A percentile compares a stretch with the other conserved stretches of the same genome.
Conservation (phyloP, 2,797 vertebrate genomes). For the Gobionotothen gibberifrons region DNA sequence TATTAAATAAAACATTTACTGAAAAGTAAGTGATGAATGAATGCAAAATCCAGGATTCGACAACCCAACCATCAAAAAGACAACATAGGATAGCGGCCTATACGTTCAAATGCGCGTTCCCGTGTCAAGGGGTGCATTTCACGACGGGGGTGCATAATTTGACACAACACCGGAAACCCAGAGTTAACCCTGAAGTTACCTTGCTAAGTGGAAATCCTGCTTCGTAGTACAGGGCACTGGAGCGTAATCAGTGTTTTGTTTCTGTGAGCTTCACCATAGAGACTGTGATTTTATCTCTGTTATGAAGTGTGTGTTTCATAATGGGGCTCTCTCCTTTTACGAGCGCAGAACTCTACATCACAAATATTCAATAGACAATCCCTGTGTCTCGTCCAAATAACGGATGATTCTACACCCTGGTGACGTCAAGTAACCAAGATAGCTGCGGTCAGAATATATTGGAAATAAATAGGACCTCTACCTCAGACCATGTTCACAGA, state of each 20-base stretch:
- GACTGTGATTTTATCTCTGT: constrained; percentile 52
- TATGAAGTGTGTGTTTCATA: constrained; percentile 48
- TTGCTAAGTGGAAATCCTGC: no score
- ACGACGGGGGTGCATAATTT: no score
- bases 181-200: no score
- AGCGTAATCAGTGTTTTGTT: constrained; percentile 14
- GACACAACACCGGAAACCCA: no score
- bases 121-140: no score
- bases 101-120: no score
- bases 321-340: constrained; percentile 39
- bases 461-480: constrained; percentile 22
- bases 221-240: no score
- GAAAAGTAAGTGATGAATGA: no score
- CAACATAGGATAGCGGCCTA: no score
- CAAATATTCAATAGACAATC: constrained; percentile 44
- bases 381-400: constrained; percentile 20
- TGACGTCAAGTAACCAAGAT: constrained; percentile 14
- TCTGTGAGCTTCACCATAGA: constrained; percentile 17
- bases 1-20: no score
- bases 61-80: no score
- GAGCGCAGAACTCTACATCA: constrained; percentile 36
- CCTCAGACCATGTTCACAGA: not conserved
- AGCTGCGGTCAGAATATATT: constrained; percentile 17
- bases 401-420: constrained; percentile 13
- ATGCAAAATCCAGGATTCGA: no score